Evolutionary conservation across 2,797 vertebrate genomes (phyloP).

Genomic region (Phalanger gymnotis): DNA sequence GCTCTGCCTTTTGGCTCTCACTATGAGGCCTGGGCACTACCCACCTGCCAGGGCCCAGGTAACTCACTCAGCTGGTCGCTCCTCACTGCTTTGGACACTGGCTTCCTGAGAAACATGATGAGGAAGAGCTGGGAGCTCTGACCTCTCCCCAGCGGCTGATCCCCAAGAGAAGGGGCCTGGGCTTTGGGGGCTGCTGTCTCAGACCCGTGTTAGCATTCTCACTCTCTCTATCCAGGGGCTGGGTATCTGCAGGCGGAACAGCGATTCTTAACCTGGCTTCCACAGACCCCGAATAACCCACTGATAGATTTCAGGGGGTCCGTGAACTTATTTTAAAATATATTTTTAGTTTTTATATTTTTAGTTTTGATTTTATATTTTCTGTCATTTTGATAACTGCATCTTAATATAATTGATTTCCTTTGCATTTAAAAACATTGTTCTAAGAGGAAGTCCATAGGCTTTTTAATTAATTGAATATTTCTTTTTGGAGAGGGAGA

Average conservation of each 20-base stretch:
- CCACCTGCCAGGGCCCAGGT: background rate
- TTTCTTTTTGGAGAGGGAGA: too few relatives aligned
- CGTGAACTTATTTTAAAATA: background rate
- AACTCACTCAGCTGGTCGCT: background rate
- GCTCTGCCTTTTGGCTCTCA: too few relatives aligned
- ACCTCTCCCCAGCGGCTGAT: background rate
- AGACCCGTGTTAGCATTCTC: background rate
- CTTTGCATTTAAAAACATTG: background rate
- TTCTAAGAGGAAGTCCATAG: background rate
- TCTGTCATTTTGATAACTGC: background rate
- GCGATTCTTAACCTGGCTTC: background rate
- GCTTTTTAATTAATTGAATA: too few relatives aligned
- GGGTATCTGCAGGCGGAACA: background rate
- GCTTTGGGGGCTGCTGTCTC: background rate
- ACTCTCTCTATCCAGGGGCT: background rate
- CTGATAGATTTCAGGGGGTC: background rate
- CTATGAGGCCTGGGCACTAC: background rate
- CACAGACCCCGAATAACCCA: background rate
- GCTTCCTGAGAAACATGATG: background rate
- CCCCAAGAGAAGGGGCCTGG: background rate
- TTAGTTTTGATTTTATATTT: background rate
- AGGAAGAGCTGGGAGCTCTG: background rate
- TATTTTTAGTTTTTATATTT: background rate
- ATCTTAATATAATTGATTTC: background rate
- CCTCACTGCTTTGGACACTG: background rate